Base-by-base conservation (phyloP, 2,888 invertebrate species). In the Sarcophaga carnaria region DNA sequence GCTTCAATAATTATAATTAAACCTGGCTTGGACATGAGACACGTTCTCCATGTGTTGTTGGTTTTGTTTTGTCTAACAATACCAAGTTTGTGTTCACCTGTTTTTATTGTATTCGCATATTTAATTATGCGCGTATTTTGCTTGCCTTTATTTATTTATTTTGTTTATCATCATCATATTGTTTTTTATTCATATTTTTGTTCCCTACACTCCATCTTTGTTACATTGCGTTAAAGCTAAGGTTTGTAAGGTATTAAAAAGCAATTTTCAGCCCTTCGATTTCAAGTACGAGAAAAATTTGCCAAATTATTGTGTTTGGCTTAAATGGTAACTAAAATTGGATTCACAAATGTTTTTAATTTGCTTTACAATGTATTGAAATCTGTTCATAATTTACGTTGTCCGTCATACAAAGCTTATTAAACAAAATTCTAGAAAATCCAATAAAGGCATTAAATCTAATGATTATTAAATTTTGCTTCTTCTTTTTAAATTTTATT, bases 21-120 rank as follows among this genome's bases (percentile, higher is more conserved):
- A 47, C 25, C 37, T 10, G 66, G 49, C 20, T 71, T 82, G 59
- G 14, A 17, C 54, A 69, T 71, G 64, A 54, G 54, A 17, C 25
- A 12, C 54, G 80, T 47, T 49, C 22, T 45, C 22, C 45, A 47
- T 25, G 14, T 37, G 37, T 37, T 8, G 37, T 54, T 17, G 17
- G 54, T 54, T 59, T 71, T 59, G 59, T 54, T 71, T 69, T 74
- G 49, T 62, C 78, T 66, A 70, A 77, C 64, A 77, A 71, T 49
- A 47, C 77, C 71, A 83, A 27, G 27, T 49, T 83, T 71, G 77
- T 14, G 62, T 37, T 66, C 14, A 22, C 27, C 67, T 22, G 49
- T 22, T 25, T 71, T 14, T 14, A 17, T 54, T 54, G 54, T 54
- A 0, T 54, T 54, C 72, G 66, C 66, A 62, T 45, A 45, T 62